Evolutionary conservation across 2,797 vertebrate genomes (phyloP).

Genomic region (Hoplostethus mediterraneus): DNA sequence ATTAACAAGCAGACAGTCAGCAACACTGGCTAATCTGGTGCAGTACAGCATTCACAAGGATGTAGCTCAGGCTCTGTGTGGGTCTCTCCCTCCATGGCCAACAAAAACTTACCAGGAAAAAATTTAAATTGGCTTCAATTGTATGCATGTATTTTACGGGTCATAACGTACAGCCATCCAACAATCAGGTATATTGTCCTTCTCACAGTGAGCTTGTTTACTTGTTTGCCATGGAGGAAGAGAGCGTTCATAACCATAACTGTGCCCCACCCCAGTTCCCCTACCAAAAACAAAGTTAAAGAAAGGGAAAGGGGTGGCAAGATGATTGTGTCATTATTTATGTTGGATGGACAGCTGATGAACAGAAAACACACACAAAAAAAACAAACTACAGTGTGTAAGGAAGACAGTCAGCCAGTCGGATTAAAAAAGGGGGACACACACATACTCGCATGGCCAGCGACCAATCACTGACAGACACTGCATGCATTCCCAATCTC

Average conservation of each 20-base stretch:
- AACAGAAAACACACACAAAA: constrained; percentile 53
- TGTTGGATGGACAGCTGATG: constrained; percentile 73
- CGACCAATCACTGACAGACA: constrained; percentile 80
- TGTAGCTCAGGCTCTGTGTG: constrained; percentile 78
- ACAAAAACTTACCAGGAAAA: constrained; percentile 34
- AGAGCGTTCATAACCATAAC: constrained; percentile 75
- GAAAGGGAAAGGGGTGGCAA: constrained; percentile 73
- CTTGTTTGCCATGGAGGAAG: constrained; percentile 76
- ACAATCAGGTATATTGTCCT: constrained; percentile 15
- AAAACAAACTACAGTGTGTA: constrained; percentile 69
- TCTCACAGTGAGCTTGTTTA: constrained; percentile 21
- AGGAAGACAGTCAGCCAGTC: constrained; percentile 75
- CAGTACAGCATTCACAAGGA: constrained; percentile 84
- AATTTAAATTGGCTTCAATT: background rate
- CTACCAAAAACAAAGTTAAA: constrained; percentile 75
- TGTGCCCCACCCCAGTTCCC: constrained; percentile 72
- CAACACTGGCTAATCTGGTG: constrained; percentile 84
- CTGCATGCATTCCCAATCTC: constrained; percentile 80
- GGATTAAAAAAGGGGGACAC: constrained; percentile 59
- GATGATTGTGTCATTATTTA: constrained; percentile 75
- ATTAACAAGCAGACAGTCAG: constrained; percentile 86
- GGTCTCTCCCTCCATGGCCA: constrained; percentile 80
- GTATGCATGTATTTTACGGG: constrained; percentile 10
- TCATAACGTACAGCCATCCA: constrained; percentile 14
- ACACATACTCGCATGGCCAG: constrained; percentile 69